Evolutionary conservation across 2,113 vertebrate genomes (phyloP), one percentile per base, ranked within the genome.

Genomic region (Rostratula benghalensis): DNA sequence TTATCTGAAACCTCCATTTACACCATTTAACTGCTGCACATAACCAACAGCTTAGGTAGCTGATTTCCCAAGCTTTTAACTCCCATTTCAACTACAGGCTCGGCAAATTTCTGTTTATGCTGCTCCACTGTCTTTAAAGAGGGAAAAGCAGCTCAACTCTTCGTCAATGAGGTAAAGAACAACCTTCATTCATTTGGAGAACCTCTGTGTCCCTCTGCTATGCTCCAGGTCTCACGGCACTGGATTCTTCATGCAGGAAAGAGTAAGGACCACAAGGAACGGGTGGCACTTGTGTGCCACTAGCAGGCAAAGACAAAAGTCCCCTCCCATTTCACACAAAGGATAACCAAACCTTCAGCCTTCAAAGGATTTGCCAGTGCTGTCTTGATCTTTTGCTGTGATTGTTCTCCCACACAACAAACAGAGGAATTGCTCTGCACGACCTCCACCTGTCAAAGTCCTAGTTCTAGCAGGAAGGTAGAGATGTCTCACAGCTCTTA

Each of bases 261-360:
- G 12, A 13, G 6, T 27, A 86, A 68, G 33, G 23, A 37, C 76
- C 31, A 7, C 3, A 15, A 81, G 37, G 51, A 78, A 45, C 6
- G 17, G 25, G 30, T 23, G 27, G 21, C 41, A 74, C 12, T 30
- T 57, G 4, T 46, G 31, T 59, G n/a, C 68, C 41, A 50, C 2
- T 21, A 25, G 4, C 54, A 69, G 12, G 6, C 28, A 61, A 23
- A 56, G 54, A 61, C 14, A 79, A 65, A 16, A 80, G 22, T 7
- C 7, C 3, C 5, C 2, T 46, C n/a, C 13, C 30, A 19, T 35
- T 73, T 83, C 86, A 60, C 15, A 37, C 0, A 1, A 63, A 0
- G 0, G 39, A 43, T 4, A 76, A 78, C 21, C 30, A 94, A 63
- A 59, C 33, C 53, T 93, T 51, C 53, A 70, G 22, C 57, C n/a